Percentiles rank a stretch among this genome's conserved stretches.
phyloP scores from a whole-genome alignment of 2,797 vertebrate species.

The Linurgus olivaceus region DNA sequence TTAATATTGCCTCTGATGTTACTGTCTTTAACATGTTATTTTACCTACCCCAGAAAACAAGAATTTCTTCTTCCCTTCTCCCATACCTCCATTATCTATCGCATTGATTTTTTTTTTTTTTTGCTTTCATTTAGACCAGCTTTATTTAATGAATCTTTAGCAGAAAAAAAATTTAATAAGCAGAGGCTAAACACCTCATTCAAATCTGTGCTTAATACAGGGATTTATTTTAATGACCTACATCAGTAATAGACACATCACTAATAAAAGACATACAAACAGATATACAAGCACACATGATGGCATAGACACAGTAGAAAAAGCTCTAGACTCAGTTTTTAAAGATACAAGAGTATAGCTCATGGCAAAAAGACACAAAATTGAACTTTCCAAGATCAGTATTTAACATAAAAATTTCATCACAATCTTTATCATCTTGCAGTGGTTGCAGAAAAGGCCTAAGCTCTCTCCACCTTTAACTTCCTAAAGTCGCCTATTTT shows the following conservation, averaged over 20 bases:
- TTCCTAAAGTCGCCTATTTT: constrained; percentile 86
- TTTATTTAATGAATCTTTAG: neutral
- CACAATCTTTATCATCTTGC: constrained; percentile 85
- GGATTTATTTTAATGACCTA: neutral
- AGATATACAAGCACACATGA: neutral
- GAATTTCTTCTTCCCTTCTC: neutral
- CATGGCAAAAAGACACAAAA: constrained; percentile 61
- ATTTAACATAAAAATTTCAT: constrained; percentile 85
- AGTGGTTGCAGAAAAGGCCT: constrained; percentile 83
- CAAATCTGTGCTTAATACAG: neutral
- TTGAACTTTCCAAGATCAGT: constrained; percentile 80
- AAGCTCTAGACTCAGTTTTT: constrained; percentile 23
- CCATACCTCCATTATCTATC: neutral
- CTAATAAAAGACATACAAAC: neutral
- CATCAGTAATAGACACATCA: neutral
- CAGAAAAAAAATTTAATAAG: neutral
- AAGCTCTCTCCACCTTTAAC: constrained; percentile 81
- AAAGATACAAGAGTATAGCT: constrained; percentile 58
- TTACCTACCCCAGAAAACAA: neutral
- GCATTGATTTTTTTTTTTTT: neutral
- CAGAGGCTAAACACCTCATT: neutral
- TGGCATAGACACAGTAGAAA: neutral
- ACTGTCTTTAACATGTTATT: neutral
- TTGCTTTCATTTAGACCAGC: neutral
- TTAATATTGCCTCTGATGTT: neutral